Percentiles rank a stretch among this genome's conserved stretches.
Evolutionary conservation across 2,113 vertebrate species (phyloP).

Genomic region (Aptenodytes forsteri): DNA sequence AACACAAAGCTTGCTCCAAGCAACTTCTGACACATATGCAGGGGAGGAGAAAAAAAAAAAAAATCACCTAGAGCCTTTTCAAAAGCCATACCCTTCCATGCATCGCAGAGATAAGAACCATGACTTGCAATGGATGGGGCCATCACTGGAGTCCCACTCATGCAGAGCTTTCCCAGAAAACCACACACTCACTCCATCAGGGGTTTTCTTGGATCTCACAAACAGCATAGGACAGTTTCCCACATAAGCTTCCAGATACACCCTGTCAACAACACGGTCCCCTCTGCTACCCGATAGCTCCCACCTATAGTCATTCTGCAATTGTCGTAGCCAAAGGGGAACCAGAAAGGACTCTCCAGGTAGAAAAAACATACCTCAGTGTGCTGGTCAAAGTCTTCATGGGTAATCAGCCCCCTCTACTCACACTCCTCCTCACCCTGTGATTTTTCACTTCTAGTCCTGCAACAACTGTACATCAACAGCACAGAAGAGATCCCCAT

Average conservation of each 20-base stretch:
- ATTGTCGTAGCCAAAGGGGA: background rate
- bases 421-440: background rate
- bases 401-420: background rate
- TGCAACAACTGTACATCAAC: background rate
- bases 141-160: background rate
- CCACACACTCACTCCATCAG: background rate
- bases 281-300: background rate
- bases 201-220: background rate
- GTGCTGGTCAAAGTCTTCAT: background rate
- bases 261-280: background rate
- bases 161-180: background rate
- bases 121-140: background rate
- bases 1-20: background rate
- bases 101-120: background rate
- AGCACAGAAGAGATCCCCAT: background rate
- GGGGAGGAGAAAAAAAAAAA: background rate
- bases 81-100: background rate
- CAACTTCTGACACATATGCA: background rate
- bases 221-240: background rate
- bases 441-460: background rate
- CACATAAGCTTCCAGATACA: background rate
- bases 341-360: background rate
- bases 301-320: background rate
- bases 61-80: background rate
- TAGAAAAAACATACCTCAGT: background rate